Conservation (phyloP, 2,113 vertebrate genomes). For the Porphyrio hochstetteri region DNA sequence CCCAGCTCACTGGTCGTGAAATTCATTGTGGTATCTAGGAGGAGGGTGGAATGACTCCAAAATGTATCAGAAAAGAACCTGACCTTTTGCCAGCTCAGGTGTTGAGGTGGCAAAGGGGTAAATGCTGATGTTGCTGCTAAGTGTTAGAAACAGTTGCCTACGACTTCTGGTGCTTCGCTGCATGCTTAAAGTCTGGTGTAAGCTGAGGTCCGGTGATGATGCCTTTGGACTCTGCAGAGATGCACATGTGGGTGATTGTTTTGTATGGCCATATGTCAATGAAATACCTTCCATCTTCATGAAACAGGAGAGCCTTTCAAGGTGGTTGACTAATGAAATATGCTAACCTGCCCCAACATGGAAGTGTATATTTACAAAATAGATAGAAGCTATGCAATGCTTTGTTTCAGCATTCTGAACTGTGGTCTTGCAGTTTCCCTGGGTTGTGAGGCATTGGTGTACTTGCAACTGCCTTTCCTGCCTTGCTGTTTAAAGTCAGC, state of each 20-base stretch:
- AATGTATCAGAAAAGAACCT: background rate
- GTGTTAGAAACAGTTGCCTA: background rate
- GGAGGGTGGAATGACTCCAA: background rate
- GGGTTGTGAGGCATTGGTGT: background rate
- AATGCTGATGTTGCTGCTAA: background rate
- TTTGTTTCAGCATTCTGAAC: background rate
- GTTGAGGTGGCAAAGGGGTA: background rate
- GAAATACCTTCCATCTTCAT: background rate
- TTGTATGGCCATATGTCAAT: background rate
- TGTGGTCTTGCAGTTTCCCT: background rate
- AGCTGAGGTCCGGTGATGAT: background rate
- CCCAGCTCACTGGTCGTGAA: background rate
- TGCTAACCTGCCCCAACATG: background rate
- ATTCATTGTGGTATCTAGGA: background rate
- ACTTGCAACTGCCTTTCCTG: background rate
- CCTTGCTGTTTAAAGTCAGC: background rate
- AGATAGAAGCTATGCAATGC: background rate
- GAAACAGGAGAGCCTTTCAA: background rate
- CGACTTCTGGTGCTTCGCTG: background rate
- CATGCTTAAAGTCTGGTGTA: background rate
- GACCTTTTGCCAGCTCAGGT: background rate
- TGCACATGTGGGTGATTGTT: fast-evolving
- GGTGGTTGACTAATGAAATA: background rate
- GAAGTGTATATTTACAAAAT: background rate
- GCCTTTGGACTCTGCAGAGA: background rate